Percentiles rank a stretch among this genome's conserved stretches.
Conservation (phyloP, 2,113 vertebrate species). For the Dermatemys mawii region DNA sequence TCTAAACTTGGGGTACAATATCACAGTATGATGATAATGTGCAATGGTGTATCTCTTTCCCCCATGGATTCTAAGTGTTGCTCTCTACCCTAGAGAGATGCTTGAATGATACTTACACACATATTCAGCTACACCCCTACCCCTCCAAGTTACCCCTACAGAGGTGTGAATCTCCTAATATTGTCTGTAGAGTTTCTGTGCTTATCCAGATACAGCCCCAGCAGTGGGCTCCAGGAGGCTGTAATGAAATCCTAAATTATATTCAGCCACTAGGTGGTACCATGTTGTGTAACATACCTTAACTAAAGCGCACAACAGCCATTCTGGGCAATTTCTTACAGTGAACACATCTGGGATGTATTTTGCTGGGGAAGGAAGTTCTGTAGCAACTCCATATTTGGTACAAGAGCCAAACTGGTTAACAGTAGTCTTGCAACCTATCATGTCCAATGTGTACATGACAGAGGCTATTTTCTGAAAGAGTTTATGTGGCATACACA, state of each 20-base stretch:
- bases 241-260: not conserved
- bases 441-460: too few species aligned
- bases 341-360: not conserved
- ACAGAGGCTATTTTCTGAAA: not conserved
- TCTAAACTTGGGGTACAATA: not conserved
- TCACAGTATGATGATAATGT: not conserved
- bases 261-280: not conserved
- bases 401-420: too few species aligned
- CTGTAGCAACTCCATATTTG: not conserved
- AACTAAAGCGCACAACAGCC: not conserved
- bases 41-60: not conserved
- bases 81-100: not conserved
- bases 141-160: not conserved
- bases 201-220: not conserved
- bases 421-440: too few species aligned
- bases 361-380: not conserved
- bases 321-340: not conserved
- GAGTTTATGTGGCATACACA: not conserved
- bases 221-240: not conserved
- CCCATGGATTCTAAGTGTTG: not conserved
- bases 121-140: not conserved
- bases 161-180: not conserved
- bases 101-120: not conserved
- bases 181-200: not conserved
- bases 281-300: not conserved